Percentiles rank a stretch among this genome's conserved stretches.
phyloP scores from a whole-genome alignment of 2,113 vertebrate genomes.

The Empidonax traillii region DNA sequence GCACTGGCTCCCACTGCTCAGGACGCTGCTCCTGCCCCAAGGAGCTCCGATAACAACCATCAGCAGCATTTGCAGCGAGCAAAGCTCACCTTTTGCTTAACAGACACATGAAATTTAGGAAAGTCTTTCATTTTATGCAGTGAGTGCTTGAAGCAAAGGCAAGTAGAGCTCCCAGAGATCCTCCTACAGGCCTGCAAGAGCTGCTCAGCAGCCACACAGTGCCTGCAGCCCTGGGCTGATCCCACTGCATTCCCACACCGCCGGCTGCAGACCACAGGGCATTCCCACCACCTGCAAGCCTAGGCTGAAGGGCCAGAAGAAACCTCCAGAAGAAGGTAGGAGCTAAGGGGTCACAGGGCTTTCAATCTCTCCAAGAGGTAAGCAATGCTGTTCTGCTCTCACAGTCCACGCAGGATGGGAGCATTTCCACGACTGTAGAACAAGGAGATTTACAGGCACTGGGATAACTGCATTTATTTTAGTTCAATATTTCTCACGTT shows the following conservation, averaged over 20 bases:
- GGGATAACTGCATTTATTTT: background rate
- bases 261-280: rapidly evolving
- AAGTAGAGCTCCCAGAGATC: background rate
- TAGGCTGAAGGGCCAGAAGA: background rate
- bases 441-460: background rate
- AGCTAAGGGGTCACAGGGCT: background rate
- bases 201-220: background rate
- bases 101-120: background rate
- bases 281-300: background rate
- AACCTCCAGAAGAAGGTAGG: background rate
- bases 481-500: background rate
- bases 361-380: background rate
- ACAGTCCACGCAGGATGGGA: background rate
- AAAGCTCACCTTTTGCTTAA: background rate
- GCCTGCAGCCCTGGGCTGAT: background rate
- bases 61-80: background rate
- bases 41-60: background rate
- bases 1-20: background rate
- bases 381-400: background rate
- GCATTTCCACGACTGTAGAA: background rate
- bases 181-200: background rate
- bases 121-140: background rate
- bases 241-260: rapidly evolving
- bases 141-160: background rate
- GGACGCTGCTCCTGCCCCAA: rapidly evolving